These are phyloP conservation scores for Corythoichthys haematopterus DNA, from an alignment of 2,113 vertebrate species.

Conservation along the genomic window DNA sequence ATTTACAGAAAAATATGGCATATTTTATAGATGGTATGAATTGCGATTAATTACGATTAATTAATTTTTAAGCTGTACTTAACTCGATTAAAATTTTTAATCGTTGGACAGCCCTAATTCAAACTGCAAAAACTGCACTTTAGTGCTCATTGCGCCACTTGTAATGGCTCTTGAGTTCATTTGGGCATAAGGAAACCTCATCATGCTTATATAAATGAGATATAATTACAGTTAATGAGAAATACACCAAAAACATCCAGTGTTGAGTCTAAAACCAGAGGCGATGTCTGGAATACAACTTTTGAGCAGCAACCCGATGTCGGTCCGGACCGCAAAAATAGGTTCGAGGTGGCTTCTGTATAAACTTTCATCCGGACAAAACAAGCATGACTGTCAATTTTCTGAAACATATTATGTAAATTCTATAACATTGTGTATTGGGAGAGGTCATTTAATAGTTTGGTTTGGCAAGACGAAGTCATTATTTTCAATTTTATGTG, in stretches of 20 bases:
- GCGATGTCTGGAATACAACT: conserved; percentile 29
- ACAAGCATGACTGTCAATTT: conserved; percentile 12
- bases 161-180: neutral
- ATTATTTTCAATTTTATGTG: conserved; percentile 34
- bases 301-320: neutral
- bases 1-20: no score
- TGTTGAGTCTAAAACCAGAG: conserved; percentile 34
- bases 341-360: conserved; percentile 3
- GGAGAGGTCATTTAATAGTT: conserved; percentile 40
- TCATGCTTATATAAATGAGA: conserved; percentile 46
- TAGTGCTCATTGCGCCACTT: conserved; percentile 19
- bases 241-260: conserved; percentile 54
- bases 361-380: conserved; percentile 20
- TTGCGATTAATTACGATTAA: no score
- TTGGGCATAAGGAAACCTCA: conserved; percentile 46
- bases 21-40: no score
- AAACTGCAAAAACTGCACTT: conserved; percentile 26
- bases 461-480: conserved; percentile 23
- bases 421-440: conserved; percentile 14
- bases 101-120: no score
- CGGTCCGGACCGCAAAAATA: conserved; percentile 17
- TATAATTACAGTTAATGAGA: conserved; percentile 44
- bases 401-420: conserved; percentile 30
- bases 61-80: no score
- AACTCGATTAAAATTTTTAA: no score